Evolutionary conservation across 2,888 invertebrate genomes (phyloP), one percentile per base, ranked within the genome.

Genomic region (Aelia acuminata): DNA sequence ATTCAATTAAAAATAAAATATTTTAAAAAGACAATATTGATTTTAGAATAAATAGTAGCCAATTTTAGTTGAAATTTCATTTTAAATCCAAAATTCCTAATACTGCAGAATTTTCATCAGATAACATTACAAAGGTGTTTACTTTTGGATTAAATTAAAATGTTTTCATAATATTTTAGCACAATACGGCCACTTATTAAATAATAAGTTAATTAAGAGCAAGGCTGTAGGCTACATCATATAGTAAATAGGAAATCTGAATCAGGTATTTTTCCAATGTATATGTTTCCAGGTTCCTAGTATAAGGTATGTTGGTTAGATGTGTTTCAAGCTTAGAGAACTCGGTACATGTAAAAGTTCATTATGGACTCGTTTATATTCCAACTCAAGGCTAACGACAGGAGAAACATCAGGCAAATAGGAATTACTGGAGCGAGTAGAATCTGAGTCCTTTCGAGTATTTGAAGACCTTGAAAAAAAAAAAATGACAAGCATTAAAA

Each of bases 381-480:
- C 94, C 97, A 96, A 87, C 96, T 95, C 89, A 95, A 94, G 18
- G 95, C 93, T 88, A 98, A 92, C 0, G 97, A 96, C 39, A 96
- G 93, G 85, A 98, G 92, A 93, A 97, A 99, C 85, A 96, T 92
- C 22, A 98, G 91, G 90, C 96, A 93, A 88, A 97, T 93, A 80
- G 96, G 93, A 1, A 98, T 96, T 90, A 99, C 93, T 3, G 98
- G 97, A 90, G 97, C 95, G 88, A 99, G 94, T 91, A 99, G 95
- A 88, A 96, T 93, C 90, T 98, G 94, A 1, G 98, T 97, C 92
- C 96, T 96, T 91, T 96, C 96, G 86, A 99, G 93, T 92, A 97
- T 96, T 63, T 97, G 96, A 90, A 99, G 94, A 92, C 97, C 97
- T 97, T 94, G 87, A 94, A 94, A 90, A 90, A 91, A 91, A 90